Evolutionary conservation across 1,140 invertebrate genomes (phyloP).

Genomic region (Atta colombica): DNA sequence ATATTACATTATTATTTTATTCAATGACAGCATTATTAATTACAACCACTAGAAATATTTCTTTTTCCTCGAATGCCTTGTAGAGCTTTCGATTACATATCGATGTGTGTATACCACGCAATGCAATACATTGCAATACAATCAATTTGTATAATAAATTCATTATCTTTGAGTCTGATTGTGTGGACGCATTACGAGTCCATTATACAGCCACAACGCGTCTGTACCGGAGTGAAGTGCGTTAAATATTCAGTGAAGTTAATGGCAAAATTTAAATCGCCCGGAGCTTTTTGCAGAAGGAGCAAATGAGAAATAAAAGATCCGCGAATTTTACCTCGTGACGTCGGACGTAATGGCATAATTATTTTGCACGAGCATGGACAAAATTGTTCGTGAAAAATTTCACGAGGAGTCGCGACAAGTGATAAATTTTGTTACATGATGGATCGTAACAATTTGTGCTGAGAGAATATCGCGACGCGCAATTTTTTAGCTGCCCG

Average conservation of each 20-base stretch:
- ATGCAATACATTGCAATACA: not conserved
- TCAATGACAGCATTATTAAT: not conserved
- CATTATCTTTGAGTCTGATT: constrained; percentile 44
- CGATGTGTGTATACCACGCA: not conserved
- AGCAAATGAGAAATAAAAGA: constrained; percentile 38
- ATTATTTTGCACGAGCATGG: constrained; percentile 36
- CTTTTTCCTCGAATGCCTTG: not conserved
- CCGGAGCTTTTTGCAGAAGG: constrained; percentile 27
- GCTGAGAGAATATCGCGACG: not conserved
- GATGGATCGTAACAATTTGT: constrained; percentile 56
- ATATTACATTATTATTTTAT: not conserved
- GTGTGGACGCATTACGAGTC: constrained; percentile 20
- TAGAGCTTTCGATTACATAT: not conserved
- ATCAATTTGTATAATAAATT: constrained; percentile 22
- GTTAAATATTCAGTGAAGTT: constrained; percentile 52
- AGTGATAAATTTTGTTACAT: constrained; percentile 43
- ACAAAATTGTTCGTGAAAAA: constrained; percentile 46
- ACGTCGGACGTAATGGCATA: constrained; percentile 28
- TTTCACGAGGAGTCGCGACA: constrained; percentile 15
- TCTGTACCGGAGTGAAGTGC: not conserved
- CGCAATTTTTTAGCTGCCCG: constrained; percentile 31
- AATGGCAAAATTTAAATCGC: constrained; percentile 51
- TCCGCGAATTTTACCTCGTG: constrained; percentile 36
- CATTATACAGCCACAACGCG: constrained; percentile 22
- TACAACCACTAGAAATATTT: not conserved